Evolutionary conservation across 2,797 vertebrate genomes (phyloP).

Genomic region (Euphonia xanthogaster): DNA sequence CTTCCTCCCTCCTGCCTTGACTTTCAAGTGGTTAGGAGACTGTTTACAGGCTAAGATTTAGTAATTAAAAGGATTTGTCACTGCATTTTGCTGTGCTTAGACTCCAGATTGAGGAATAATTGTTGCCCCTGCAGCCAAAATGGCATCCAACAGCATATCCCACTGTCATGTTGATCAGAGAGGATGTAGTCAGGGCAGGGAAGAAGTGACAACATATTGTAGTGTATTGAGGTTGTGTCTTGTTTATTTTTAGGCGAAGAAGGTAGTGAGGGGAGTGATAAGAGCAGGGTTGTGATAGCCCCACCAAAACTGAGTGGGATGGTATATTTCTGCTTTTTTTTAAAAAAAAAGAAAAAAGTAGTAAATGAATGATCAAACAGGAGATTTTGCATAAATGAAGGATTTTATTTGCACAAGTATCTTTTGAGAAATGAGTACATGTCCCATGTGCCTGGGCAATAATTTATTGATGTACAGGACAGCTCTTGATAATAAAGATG

Average conservation of each 20-base stretch:
- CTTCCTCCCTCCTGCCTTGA: not conserved
- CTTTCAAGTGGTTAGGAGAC: not conserved
- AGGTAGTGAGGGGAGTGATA: not conserved
- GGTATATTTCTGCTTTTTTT: not conserved
- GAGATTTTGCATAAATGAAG: not conserved
- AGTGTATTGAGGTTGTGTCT: not conserved
- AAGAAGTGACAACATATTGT: not conserved
- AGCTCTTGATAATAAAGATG: not conserved
- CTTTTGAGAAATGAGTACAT: not conserved
- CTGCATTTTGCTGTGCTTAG: not conserved
- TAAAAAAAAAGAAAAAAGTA: not conserved
- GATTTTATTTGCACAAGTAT: not conserved
- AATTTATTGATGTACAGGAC: not conserved
- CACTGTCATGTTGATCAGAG: not conserved
- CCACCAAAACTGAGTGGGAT: not conserved
- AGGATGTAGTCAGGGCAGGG: not conserved
- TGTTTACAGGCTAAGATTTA: not conserved
- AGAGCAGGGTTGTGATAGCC: not conserved
- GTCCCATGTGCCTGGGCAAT: fast-evolving
- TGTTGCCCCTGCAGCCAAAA: not conserved
- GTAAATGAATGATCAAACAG: not conserved
- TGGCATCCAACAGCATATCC: not conserved
- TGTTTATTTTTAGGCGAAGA: not conserved
- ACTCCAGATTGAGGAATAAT: not conserved
- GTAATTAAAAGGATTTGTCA: not conserved